Percentiles rank a stretch among this genome's conserved stretches.
Conservation (phyloP, 2,797 vertebrate genomes). For the Hydrolagus colliei region DNA sequence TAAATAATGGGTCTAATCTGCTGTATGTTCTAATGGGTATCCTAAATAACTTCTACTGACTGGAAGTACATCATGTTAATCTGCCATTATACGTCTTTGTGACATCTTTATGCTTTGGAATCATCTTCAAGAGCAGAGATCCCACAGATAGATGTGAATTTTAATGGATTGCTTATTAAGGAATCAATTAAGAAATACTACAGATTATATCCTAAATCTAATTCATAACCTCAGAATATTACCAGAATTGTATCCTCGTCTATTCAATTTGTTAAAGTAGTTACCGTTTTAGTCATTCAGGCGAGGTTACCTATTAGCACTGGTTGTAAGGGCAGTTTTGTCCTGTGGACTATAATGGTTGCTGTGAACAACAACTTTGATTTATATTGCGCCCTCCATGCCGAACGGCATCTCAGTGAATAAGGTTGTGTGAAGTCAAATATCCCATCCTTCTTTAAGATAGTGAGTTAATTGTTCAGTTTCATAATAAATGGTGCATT, state of each 20-base stretch:
- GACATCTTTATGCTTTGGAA: too few species aligned
- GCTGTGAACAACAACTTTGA: not conserved
- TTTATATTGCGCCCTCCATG: too few species aligned
- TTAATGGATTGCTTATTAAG: too few species aligned
- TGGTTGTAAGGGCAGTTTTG: not conserved
- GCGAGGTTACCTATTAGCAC: not conserved
- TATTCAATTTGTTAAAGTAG: not conserved
- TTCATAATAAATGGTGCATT: not conserved
- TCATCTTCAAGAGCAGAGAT: too few species aligned
- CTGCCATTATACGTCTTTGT: too few species aligned
- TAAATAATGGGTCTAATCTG: not conserved
- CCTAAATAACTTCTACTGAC: too few species aligned
- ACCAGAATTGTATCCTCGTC: not conserved
- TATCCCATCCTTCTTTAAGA: not conserved
- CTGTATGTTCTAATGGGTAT: too few species aligned
- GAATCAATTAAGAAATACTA: too few species aligned
- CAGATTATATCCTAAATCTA: not conserved
- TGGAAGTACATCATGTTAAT: too few species aligned
- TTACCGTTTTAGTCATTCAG: not conserved
- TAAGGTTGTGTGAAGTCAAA: not conserved
- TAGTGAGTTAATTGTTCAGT: not conserved
- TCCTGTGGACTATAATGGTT: not conserved
- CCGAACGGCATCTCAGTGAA: not conserved
- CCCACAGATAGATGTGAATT: too few species aligned
- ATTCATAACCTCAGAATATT: conserved; percentile 8